Evolutionary conservation across 2,888 invertebrate species (phyloP).

Genomic region (Tupiocoris notatus): DNA sequence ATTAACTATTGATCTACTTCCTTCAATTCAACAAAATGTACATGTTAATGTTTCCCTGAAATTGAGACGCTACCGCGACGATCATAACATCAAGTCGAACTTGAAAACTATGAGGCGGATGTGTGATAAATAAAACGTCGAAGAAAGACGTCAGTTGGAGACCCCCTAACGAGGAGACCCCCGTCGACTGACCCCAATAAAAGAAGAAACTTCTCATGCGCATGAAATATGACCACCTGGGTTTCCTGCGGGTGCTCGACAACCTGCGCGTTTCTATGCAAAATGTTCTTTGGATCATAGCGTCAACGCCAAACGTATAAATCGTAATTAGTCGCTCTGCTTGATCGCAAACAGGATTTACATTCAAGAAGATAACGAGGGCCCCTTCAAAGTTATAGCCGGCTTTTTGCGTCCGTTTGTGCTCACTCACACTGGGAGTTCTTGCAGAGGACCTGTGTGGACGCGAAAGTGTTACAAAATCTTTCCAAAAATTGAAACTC

Average conservation of each 20-base stretch:
- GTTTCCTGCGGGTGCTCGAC: not conserved
- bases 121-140: slow-evolving; percentile 16
- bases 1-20: no score
- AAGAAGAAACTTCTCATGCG: not conserved
- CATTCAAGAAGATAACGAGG: no score
- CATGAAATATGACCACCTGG: slow-evolving; percentile 16
- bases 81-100: not conserved
- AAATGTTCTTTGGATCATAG: not conserved
- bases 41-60: not conserved
- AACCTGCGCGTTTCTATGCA: not conserved
- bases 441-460: no score
- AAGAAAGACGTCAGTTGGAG: slow-evolving; percentile 8
- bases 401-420: no score
- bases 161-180: slow-evolving; percentile 17
- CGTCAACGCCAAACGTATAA: not conserved
- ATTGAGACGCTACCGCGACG: not conserved
- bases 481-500: no score
- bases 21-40: no score
- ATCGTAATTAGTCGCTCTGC: not conserved
- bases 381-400: no score
- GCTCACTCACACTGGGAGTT: no score
- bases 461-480: no score
- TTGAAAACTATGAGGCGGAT: slow-evolving; percentile 9
- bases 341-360: no score
- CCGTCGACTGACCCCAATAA: slow-evolving; percentile 16